These are phyloP conservation scores for Morbakka virulenta DNA, from an alignment of 30 jellyfish, hydroid and myxozoan genomes.

Conservation along the genomic window DNA sequence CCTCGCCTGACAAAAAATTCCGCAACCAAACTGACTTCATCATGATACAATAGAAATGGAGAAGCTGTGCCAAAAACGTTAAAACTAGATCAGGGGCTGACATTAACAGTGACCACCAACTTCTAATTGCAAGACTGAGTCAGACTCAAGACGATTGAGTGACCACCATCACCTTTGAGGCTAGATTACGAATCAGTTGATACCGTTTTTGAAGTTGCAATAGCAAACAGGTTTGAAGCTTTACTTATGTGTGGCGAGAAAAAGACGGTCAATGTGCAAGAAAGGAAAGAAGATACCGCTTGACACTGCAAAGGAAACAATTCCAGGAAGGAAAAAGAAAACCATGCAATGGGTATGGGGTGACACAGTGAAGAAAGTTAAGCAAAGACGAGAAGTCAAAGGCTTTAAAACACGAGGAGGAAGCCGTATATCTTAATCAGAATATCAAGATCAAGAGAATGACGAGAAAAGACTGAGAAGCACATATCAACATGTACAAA, in stretches of 20 bases:
- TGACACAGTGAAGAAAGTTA: neutral
- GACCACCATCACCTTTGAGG: neutral
- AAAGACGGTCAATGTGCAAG: too few relatives aligned
- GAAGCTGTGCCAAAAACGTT: too few relatives aligned
- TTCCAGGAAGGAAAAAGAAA: neutral
- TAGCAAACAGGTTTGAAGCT: too few relatives aligned
- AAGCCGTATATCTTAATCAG: too few relatives aligned
- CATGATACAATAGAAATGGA: constrained; percentile 7
- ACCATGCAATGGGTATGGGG: neutral
- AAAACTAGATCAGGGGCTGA: constrained; percentile 44
- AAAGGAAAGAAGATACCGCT: too few relatives aligned
- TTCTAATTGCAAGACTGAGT: constrained; percentile 3
- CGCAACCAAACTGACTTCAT: constrained; percentile 32
- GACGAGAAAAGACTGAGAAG: neutral
- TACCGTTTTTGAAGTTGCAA: too few relatives aligned
- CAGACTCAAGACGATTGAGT: constrained; percentile 6
- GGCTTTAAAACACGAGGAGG: neutral
- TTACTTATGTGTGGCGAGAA: too few relatives aligned
- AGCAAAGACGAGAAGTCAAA: neutral
- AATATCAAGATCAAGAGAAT: too few relatives aligned
- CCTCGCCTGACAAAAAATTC: too few relatives aligned
- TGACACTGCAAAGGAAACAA: neutral
- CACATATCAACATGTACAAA: too few relatives aligned
- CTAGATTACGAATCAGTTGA: too few relatives aligned
- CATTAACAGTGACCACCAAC: constrained; percentile 23